Evolutionary conservation across 2,888 invertebrate genomes (phyloP).

Genomic region (Polietes domitor): DNA sequence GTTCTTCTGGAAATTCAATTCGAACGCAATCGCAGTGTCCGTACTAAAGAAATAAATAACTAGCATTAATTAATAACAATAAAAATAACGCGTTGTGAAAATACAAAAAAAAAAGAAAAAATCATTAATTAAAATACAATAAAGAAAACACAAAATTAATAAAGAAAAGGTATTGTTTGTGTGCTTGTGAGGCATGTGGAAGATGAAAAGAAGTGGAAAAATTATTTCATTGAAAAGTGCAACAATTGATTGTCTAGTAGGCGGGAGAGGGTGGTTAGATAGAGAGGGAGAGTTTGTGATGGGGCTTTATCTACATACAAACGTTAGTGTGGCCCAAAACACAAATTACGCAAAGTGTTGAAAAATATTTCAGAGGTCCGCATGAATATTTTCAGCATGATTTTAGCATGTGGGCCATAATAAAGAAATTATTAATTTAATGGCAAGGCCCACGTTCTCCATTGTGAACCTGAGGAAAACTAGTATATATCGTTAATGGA

Average conservation of each 20-base stretch:
- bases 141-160: slow-evolving; percentile 15
- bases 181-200: not conserved
- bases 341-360: too few relatives aligned
- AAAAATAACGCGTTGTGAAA: slow-evolving; percentile 11
- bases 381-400: too few relatives aligned
- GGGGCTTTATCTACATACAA: too few relatives aligned
- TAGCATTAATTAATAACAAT: slow-evolving; percentile 24
- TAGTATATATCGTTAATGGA: too few relatives aligned
- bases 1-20: slow-evolving; percentile 27
- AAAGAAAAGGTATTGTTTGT: slow-evolving; percentile 32
- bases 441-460: too few relatives aligned
- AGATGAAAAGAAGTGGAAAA: not conserved
- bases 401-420: too few relatives aligned
- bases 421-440: too few relatives aligned
- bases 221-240: slow-evolving; percentile 4
- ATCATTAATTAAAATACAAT: slow-evolving; percentile 47
- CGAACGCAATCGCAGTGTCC: not conserved
- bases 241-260: slow-evolving; percentile 44
- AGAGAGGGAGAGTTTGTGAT: too few relatives aligned
- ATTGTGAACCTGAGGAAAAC: too few relatives aligned
- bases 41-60: slow-evolving; percentile 14
- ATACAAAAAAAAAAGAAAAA: slow-evolving; percentile 26
- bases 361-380: too few relatives aligned
- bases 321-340: too few relatives aligned
- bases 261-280: not conserved